Evolutionary conservation across 2,113 vertebrate genomes (phyloP).

Genomic region (Pachycephala philippinensis): DNA sequence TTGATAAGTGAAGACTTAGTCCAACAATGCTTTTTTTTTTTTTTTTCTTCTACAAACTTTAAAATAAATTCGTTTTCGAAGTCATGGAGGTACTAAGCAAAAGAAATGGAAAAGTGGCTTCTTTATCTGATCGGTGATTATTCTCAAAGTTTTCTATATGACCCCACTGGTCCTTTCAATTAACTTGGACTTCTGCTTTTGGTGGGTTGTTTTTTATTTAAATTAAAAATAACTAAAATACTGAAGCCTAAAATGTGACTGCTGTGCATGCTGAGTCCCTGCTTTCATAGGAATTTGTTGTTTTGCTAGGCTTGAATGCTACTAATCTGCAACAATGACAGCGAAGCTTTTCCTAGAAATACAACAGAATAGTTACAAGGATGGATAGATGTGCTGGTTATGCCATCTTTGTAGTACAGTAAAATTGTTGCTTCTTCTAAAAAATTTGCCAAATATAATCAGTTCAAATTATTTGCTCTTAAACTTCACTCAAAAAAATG

Average conservation of each 20-base stretch:
- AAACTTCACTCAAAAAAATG: neutral
- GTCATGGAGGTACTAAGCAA: neutral
- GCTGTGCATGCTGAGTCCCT: neutral
- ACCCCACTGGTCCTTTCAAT: neutral
- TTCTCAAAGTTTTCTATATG: neutral
- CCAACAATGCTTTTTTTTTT: neutral
- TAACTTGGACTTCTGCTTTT: neutral
- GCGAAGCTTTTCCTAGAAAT: neutral
- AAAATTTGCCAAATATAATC: neutral
- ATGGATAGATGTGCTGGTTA: neutral
- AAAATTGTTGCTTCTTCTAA: neutral
- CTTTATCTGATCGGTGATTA: neutral
- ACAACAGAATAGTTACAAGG: neutral
- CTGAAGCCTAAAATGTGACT: neutral
- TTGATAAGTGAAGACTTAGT: neutral
- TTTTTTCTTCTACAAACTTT: neutral
- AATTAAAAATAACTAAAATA: neutral
- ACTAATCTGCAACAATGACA: neutral
- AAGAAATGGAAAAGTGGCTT: neutral
- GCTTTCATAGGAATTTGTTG: neutral
- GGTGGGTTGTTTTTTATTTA: neutral
- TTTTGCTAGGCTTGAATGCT: neutral
- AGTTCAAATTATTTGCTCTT: neutral
- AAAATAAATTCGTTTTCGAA: constrained; percentile 12
- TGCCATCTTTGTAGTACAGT: neutral